A percentile compares a stretch with the other conserved stretches of the same genome.
phyloP scores from a whole-genome alignment of 2,797 vertebrate genomes.

The Malacoctenus gilli region DNA sequence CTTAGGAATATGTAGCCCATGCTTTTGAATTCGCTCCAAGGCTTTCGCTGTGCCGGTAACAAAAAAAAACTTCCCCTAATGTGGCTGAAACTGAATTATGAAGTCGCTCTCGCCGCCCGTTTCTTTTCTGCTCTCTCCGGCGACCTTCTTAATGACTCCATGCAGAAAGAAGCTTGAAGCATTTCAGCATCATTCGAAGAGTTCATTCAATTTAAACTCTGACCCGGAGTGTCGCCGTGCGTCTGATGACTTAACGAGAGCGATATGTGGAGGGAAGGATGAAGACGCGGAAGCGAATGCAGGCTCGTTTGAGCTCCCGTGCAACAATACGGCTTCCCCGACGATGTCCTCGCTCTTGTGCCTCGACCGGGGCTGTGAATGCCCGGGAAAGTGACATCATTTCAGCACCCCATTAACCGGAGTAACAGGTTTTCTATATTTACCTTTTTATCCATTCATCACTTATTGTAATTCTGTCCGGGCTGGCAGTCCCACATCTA shows the following conservation, averaged over 20 bases:
- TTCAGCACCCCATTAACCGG: conserved; percentile 23
- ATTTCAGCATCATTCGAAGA: conserved; percentile 11
- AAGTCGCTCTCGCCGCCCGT: not conserved
- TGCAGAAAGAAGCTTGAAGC: conserved; percentile 1
- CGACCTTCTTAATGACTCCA: conserved; percentile 11
- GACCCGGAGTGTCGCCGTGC: not conserved
- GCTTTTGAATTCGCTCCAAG: conserved; percentile 3
- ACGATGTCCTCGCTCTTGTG: not conserved
- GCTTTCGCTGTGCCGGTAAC: not conserved
- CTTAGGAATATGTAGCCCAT: not conserved
- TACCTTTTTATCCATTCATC: conserved; percentile 23
- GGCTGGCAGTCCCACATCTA: conserved; percentile 16
- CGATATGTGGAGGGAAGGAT: not conserved
- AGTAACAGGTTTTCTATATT: conserved; percentile 4
- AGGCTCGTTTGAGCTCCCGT: not conserved
- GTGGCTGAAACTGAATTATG: not conserved
- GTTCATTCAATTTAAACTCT: conserved; percentile 18
- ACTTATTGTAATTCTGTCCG: conserved; percentile 39
- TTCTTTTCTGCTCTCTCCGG: not conserved
- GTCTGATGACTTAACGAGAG: not conserved
- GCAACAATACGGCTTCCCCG: not conserved
- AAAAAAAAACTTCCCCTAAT: conserved; percentile 2
- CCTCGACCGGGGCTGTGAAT: not conserved
- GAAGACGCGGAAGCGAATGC: no score
- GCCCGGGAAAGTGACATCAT: conserved; percentile 12